Evolutionary conservation across 2,113 vertebrate species (phyloP), one percentile per base, ranked within the genome.

Genomic region (Oenanthe oenanthe): DNA sequence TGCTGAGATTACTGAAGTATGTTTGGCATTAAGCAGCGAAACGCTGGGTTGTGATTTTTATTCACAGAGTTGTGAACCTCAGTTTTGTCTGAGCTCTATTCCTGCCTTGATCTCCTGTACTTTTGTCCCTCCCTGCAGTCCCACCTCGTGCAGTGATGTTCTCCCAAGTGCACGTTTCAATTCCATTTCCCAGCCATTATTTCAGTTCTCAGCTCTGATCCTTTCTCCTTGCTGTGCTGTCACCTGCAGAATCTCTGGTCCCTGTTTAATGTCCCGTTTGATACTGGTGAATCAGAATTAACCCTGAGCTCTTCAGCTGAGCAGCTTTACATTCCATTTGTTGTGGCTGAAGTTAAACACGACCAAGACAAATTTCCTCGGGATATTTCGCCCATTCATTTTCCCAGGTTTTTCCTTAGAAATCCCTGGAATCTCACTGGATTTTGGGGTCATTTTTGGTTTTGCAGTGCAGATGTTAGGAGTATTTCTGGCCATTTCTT

Each of bases 271-370:
- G 2, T 71, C 68, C 56, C 9, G 0, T 65, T 75, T 0, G 13
- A 3, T 47, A 6, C 2, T 0, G 2, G 14, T 21, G 2, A 14
- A 15, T 62, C 26, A 28, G 47, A 62, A 6, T 56, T 21, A 51
- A 34, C 43, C 2, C 26, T 3, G 14, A 17, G 58, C 51, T 89
- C 21, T 42, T 38, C 15, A 66, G 61, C 32, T 1, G 17, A 38
- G 17, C 13, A 58, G 29, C 38, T 63, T 53, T 45, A 5, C 4
- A 5, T 72, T 79, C 45, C 1, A 16, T 92, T 62, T 74, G 17
- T 60, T 54, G 66, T 18, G 70, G 25, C 48, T 36, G 66, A 57
- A 88, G 21, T 51, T 51, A 74, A 86, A 76, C 50, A 7, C 24
- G 2, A 2, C 32, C 25, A 8, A 63, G 77, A 19, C 18, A 45